Percentiles rank a stretch among this genome's conserved stretches.
These are phyloP conservation scores for Brotula barbata DNA, from an alignment of 2,797 vertebrate genomes.

Conservation along the genomic window DNA sequence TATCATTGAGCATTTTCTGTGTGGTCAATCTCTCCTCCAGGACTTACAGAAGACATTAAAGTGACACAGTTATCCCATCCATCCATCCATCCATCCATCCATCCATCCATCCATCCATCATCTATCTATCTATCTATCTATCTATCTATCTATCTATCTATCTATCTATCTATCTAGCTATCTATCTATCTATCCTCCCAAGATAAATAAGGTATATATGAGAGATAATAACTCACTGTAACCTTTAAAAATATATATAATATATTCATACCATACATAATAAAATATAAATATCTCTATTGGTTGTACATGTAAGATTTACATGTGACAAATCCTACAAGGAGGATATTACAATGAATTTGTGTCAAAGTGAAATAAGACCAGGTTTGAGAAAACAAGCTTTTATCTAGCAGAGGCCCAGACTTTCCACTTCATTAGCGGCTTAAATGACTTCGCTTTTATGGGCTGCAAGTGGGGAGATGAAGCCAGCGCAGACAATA, in stretches of 20 bases:
- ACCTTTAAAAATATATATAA: no score
- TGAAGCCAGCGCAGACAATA: conserved; percentile 73
- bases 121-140: neutral
- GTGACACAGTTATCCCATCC: neutral
- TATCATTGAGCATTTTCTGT: conserved; percentile 57
- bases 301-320: neutral
- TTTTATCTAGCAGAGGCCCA: conserved; percentile 66
- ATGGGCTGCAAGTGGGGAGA: conserved; percentile 70
- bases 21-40: conserved; percentile 45
- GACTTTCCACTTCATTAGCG: conserved; percentile 75
- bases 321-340: neutral
- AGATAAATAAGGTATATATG: no score
- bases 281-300: no score
- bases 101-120: no score
- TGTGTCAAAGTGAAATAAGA: conserved; percentile 38
- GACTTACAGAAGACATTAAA: conserved; percentile 39
- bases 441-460: conserved; percentile 73
- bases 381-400: conserved; percentile 30
- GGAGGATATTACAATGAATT: conserved; percentile 7
- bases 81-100: neutral
- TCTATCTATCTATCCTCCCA: no score
- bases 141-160: neutral
- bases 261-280: no score
- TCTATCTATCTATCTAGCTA: neutral
- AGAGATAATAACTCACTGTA: no score